phyloP scores from a whole-genome alignment of 2,888 invertebrate genomes.

The Archips xylosteana region DNA sequence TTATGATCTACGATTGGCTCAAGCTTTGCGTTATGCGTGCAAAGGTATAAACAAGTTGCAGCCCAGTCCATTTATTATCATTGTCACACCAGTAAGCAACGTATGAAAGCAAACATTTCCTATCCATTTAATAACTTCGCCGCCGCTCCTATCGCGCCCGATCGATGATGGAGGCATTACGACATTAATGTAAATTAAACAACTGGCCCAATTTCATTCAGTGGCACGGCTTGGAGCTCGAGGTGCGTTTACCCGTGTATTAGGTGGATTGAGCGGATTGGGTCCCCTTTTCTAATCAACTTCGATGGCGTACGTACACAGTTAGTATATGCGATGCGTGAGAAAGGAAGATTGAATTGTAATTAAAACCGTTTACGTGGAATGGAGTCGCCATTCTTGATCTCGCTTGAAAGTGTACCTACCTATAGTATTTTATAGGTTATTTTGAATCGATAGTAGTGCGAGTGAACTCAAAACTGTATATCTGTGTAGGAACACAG shows the following conservation, averaged over 20 bases:
- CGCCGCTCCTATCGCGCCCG: conserved; percentile 22
- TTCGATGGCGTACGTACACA: not conserved
- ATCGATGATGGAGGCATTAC: conserved; percentile 31
- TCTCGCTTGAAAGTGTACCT: not conserved
- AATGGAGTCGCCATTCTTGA: not conserved
- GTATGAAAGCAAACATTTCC: conserved; percentile 11
- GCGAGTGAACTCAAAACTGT: too few species aligned
- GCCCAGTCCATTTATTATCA: not conserved
- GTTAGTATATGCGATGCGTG: not conserved
- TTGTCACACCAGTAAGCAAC: not conserved
- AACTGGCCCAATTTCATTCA: conserved; percentile 26
- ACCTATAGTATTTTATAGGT: too few species aligned
- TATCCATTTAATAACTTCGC: conserved; percentile 29
- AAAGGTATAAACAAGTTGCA: not conserved
- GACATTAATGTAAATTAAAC: conserved; percentile 39
- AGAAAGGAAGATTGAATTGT: conserved; percentile 1
- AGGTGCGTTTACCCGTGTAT: conserved; percentile 3
- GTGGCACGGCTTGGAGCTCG: not conserved
- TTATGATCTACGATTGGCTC: too few species aligned
- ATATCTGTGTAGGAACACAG: too few species aligned
- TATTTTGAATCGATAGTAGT: too few species aligned
- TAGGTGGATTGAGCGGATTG: not conserved
- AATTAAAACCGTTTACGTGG: conserved; percentile 1
- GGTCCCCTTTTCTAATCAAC: conserved; percentile 7
- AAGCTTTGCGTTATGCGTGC: not conserved